Conservation (phyloP, 2,888 invertebrate genomes). For the Cistogaster globosa region DNA sequence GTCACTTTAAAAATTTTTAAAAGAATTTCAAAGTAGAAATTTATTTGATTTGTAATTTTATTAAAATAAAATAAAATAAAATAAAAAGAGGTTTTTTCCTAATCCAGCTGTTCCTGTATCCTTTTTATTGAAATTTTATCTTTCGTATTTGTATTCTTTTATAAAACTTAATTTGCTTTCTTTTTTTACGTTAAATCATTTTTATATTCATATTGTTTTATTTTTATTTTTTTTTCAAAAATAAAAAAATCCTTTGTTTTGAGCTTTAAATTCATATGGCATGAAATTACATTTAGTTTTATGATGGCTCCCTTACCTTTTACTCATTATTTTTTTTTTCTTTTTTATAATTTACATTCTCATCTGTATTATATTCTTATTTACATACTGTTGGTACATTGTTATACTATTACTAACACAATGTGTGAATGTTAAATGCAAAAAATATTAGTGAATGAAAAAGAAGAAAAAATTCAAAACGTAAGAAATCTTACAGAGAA, state of each 20-base stretch:
- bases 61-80: too few species aligned
- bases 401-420: too few species aligned
- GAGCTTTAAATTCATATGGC: constrained; percentile 64
- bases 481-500: not conserved
- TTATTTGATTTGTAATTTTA: too few species aligned
- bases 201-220: not conserved
- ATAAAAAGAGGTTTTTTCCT: too few species aligned
- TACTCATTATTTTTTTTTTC: not conserved
- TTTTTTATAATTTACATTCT: not conserved
- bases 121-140: not conserved
- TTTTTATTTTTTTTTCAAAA: not conserved
- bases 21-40: too few species aligned
- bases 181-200: not conserved
- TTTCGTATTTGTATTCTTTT: not conserved
- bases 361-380: not conserved
- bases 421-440: too few species aligned
- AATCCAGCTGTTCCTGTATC: too few species aligned
- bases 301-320: not conserved
- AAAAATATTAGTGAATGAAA: too few species aligned
- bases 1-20: too few species aligned
- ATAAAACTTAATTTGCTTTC: not conserved
- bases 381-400: too few species aligned
- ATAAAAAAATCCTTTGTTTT: constrained; percentile 56
- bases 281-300: constrained; percentile 62
- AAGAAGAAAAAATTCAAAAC: not conserved